phyloP scores from a whole-genome alignment of 2,797 vertebrate species.

The Sebastes itinus region DNA sequence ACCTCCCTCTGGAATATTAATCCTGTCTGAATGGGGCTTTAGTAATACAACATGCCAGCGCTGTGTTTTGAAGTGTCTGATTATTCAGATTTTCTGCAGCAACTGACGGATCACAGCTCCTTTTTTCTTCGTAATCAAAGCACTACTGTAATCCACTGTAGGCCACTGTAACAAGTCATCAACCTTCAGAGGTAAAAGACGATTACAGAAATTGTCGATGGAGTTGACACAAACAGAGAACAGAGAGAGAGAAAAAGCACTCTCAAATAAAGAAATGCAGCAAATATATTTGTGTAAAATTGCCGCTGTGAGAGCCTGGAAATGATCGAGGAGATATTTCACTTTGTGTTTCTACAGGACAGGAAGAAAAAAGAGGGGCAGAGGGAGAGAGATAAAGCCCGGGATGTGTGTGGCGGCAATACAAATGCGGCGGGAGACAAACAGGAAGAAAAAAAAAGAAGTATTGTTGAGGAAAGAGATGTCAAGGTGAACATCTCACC shows the following conservation, averaged over 20 bases:
- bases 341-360: constrained; percentile 18
- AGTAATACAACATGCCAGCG: not conserved
- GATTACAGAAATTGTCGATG: not conserved
- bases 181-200: constrained; percentile 13
- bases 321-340: not conserved
- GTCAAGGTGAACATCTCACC: constrained; percentile 43
- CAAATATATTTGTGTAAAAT: constrained; percentile 6
- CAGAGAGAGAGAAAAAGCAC: not conserved
- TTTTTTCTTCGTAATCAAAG: constrained; percentile 4
- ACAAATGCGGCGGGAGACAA: constrained; percentile 8
- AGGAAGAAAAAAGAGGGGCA: not conserved
- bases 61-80: constrained; percentile 1
- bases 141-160: not conserved
- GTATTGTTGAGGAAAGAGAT: constrained; percentile 7
- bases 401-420: constrained; percentile 11
- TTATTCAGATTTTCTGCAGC: constrained; percentile 1
- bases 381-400: not conserved
- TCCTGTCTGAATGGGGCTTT: constrained; percentile 24
- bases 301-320: not conserved
- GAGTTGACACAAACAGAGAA: not conserved
- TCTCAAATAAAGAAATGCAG: not conserved
- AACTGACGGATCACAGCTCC: not conserved
- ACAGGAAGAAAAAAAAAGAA: not conserved
- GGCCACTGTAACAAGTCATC: not conserved
- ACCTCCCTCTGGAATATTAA: constrained; percentile 14